These are phyloP conservation scores for Ceratoteleas bidentatus DNA, from an alignment of 1,140 invertebrate species.

Conservation along the genomic window DNA sequence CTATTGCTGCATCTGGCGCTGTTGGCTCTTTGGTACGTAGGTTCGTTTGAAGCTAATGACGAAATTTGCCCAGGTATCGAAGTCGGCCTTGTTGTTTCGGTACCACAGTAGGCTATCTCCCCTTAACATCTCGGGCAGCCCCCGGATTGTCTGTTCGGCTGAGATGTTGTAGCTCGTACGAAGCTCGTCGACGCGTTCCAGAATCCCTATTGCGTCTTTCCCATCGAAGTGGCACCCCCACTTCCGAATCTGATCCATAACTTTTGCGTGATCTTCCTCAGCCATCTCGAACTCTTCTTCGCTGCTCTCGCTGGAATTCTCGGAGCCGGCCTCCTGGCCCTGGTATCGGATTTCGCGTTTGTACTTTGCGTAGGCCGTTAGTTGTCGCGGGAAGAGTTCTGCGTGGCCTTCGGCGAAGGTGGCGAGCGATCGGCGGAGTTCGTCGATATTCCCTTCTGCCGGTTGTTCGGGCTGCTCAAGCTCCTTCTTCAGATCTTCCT, in stretches of 20 bases:
- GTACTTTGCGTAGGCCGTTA: no score
- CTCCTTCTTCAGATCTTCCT: background rate
- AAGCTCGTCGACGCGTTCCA: slow-evolving; percentile 7
- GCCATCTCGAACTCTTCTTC: background rate
- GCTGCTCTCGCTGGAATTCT: background rate
- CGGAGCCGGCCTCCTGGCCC: background rate
- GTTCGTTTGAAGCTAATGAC: background rate
- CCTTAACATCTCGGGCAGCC: slow-evolving; percentile 7
- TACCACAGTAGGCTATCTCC: background rate
- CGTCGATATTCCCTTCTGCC: background rate
- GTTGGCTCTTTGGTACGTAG: background rate
- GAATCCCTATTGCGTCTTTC: background rate
- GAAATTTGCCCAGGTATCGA: slow-evolving; percentile 2
- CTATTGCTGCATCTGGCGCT: background rate
- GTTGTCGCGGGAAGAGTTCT: background rate
- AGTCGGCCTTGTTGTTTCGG: background rate
- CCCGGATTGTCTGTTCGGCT: background rate
- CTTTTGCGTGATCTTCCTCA: background rate
- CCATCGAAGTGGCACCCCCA: slow-evolving; percentile 24
- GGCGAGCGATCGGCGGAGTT: background rate
- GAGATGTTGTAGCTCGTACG: background rate
- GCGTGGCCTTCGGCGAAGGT: background rate
- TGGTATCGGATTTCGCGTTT: no score
- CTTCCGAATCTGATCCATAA: slow-evolving; percentile 17
- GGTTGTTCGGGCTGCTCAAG: background rate